A percentile compares a stretch with the other conserved stretches of the same genome.
phyloP scores from a whole-genome alignment of 2,113 vertebrate species.

The Sialia sialis region DNA sequence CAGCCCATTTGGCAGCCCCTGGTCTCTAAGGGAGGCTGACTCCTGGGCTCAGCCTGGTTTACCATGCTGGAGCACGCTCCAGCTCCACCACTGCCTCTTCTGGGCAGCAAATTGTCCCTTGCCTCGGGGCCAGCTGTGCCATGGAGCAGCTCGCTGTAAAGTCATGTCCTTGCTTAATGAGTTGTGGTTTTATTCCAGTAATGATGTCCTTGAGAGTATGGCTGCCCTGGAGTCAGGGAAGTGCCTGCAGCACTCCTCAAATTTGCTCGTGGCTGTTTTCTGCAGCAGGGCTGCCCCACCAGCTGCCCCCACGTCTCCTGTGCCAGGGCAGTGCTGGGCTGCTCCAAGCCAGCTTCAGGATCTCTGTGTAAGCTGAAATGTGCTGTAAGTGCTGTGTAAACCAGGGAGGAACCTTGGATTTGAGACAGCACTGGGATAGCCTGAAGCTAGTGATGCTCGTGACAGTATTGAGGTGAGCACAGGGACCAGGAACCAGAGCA shows the following conservation, averaged over 20 bases:
- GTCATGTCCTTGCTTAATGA: neutral
- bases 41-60: neutral
- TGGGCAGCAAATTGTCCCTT: neutral
- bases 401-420: neutral
- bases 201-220: neutral
- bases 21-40: neutral
- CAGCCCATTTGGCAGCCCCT: neutral
- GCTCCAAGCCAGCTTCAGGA: neutral
- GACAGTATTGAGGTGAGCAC: fast-evolving
- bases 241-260: neutral
- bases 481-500: neutral
- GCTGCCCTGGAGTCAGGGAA: neutral
- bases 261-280: neutral
- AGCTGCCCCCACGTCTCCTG: neutral
- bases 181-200: neutral
- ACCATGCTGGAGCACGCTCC: neutral
- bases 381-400: neutral
- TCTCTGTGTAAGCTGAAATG: neutral
- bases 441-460: neutral
- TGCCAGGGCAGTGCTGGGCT: fast-evolving
- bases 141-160: neutral
- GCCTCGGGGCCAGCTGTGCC: neutral
- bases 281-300: neutral
- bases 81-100: fast-evolving
- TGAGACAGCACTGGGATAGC: neutral